Percentiles rank a stretch among this genome's conserved stretches.
These are phyloP conservation scores for Macrosteles quadrilineatus DNA, from an alignment of 1,140 invertebrate genomes.

Conservation along the genomic window DNA sequence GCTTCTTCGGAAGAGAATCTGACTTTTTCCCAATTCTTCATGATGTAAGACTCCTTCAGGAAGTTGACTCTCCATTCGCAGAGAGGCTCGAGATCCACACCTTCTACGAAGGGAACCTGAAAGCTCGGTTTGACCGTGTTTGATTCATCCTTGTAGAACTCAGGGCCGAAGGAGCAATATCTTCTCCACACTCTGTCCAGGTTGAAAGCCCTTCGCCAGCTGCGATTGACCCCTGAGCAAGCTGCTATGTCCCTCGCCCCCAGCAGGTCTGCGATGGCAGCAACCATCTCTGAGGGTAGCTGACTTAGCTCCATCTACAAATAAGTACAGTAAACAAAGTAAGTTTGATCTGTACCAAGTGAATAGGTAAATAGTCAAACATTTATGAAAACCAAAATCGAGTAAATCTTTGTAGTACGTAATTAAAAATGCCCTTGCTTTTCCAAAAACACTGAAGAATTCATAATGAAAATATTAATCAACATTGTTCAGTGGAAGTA, in stretches of 20 bases:
- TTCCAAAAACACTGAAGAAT: no score
- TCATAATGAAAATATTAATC: no score
- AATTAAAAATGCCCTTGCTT: no score
- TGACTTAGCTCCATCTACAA: slow-evolving; percentile 11
- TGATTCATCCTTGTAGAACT: not conserved
- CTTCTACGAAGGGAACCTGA: not conserved
- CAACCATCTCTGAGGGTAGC: slow-evolving; percentile 5
- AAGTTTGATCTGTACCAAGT: no score
- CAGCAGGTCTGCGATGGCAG: not conserved
- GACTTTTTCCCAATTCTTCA: not conserved
- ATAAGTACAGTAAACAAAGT: no score
- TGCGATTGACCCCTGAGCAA: not conserved
- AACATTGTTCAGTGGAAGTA: no score
- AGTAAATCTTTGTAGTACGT: no score
- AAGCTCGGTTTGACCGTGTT: slow-evolving; percentile 4
- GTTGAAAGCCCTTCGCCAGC: slow-evolving; percentile 11
- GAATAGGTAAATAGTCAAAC: no score
- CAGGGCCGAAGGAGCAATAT: not conserved
- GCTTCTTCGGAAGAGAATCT: not conserved
- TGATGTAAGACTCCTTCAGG: slow-evolving; percentile 6
- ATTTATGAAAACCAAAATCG: no score
- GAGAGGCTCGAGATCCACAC: not conserved
- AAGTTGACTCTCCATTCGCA: slow-evolving; percentile 11
- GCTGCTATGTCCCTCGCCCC: not conserved
- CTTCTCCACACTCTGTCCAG: not conserved